Evolutionary conservation across 2,888 invertebrate species (phyloP).

Genomic region (Chironomus riparius): DNA sequence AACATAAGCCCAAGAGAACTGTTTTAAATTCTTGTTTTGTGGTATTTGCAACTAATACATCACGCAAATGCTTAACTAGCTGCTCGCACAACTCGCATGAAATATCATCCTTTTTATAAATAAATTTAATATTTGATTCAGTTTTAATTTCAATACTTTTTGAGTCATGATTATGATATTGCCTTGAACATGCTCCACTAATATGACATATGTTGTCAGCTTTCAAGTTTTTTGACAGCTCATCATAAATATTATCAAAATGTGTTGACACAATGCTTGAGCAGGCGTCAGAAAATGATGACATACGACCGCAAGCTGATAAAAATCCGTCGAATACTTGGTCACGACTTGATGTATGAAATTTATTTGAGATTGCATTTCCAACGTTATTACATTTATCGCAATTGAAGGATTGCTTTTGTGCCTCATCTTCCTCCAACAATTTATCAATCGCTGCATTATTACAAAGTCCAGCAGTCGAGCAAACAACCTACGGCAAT

Average conservation of each 20-base stretch:
- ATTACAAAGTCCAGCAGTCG: constrained; percentile 81
- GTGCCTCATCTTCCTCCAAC: constrained; percentile 44
- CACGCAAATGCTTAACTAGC: constrained; percentile 66
- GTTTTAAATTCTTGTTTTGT: constrained; percentile 73
- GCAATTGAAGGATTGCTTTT: constrained; percentile 33
- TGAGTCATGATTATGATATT: constrained; percentile 52
- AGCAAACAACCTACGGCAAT: constrained; percentile 56
- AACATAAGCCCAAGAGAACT: constrained; percentile 69
- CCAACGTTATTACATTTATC: constrained; percentile 38
- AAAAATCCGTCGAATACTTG: constrained; percentile 39
- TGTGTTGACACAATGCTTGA: constrained; percentile 62
- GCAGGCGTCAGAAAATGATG: constrained; percentile 71
- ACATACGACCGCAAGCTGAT: constrained; percentile 56
- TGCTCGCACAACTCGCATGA: constrained; percentile 82
- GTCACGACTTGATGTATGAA: constrained; percentile 37
- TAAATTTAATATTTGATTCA: constrained; percentile 48
- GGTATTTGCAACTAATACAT: constrained; percentile 73
- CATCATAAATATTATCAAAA: constrained; percentile 60
- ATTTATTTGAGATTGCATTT: constrained; percentile 36
- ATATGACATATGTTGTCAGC: constrained; percentile 62
- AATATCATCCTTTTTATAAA: constrained; percentile 52
- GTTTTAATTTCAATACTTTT: constrained; percentile 49
- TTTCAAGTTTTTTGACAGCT: constrained; percentile 52
- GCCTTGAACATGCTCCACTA: constrained; percentile 61
- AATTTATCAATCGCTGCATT: constrained; percentile 60